phyloP scores from a whole-genome alignment of 2,113 vertebrate species.

The Gallinago media region DNA sequence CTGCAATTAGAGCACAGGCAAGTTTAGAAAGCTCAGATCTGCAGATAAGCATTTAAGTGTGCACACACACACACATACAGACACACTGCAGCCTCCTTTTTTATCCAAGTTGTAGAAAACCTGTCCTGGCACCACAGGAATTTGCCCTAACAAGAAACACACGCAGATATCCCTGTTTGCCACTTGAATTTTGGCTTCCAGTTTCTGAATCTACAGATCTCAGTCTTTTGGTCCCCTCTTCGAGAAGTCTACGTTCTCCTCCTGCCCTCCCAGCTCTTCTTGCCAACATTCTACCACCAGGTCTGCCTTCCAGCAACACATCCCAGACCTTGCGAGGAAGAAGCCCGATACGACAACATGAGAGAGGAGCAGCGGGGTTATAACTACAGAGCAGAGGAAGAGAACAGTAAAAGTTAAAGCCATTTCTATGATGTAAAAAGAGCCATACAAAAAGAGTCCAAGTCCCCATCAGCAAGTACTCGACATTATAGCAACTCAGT shows the following conservation, averaged over 20 bases:
- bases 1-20: conserved; percentile 56
- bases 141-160: neutral
- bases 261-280: neutral
- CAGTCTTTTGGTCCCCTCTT: neutral
- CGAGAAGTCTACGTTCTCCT: neutral
- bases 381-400: neutral
- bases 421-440: neutral
- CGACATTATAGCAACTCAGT: neutral
- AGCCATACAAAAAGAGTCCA: neutral
- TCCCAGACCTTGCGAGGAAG: neutral
- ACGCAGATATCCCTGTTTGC: neutral
- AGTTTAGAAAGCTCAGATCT: conserved; percentile 43
- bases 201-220: neutral
- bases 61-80: neutral
- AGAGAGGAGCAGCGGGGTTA: neutral
- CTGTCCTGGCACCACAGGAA: neutral
- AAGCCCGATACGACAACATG: neutral
- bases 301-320: neutral
- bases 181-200: neutral
- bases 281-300: neutral
- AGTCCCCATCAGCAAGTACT: neutral
- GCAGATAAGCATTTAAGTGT: conserved; percentile 37
- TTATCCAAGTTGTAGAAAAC: neutral
- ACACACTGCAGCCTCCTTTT: neutral
- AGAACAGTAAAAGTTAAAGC: neutral